These are phyloP conservation scores for Menidia menidia DNA, from an alignment of 2,797 vertebrate genomes.

Conservation along the genomic window DNA sequence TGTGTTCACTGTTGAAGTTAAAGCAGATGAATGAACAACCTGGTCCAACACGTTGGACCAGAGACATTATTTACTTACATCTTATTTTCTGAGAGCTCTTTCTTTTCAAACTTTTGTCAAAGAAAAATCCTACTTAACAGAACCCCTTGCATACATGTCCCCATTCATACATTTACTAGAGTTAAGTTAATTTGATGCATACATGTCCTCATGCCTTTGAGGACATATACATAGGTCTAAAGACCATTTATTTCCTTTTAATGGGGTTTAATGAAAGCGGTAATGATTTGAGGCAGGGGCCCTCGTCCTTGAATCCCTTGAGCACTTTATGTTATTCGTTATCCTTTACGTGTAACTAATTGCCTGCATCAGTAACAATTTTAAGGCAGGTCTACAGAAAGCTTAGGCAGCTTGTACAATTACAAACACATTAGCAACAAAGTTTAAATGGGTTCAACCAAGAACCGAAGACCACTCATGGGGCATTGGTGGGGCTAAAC, in stretches of 20 bases:
- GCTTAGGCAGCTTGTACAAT: conserved; percentile 3
- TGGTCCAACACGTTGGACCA: background rate
- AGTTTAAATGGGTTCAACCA: background rate
- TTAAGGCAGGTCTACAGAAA: conserved; percentile 11
- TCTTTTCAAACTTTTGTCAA: conserved; percentile 7
- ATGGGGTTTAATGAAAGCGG: conserved; percentile 39
- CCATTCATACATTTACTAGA: too few relatives aligned
- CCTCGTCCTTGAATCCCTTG: conserved; percentile 29
- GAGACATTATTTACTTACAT: conserved; percentile 14
- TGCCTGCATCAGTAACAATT: conserved; percentile 34
- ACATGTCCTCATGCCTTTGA: conserved; percentile 5
- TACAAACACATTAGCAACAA: background rate
- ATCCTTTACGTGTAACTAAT: conserved; percentile 44
- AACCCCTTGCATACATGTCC: too few relatives aligned
- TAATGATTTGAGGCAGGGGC: conserved; percentile 31
- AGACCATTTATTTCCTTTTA: conserved; percentile 3
- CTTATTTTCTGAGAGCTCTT: background rate
- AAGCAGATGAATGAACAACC: conserved; percentile 8
- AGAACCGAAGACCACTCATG: background rate
- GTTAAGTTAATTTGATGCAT: background rate
- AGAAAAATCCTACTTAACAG: background rate
- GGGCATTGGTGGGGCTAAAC: background rate
- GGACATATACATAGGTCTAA: conserved; percentile 7
- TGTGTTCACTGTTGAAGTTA: conserved; percentile 8
- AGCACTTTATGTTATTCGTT: conserved; percentile 26